Evolutionary conservation across 2,113 vertebrate genomes (phyloP), one percentile per base, ranked within the genome.

Genomic region (Heterotilapia buettikoferi): DNA sequence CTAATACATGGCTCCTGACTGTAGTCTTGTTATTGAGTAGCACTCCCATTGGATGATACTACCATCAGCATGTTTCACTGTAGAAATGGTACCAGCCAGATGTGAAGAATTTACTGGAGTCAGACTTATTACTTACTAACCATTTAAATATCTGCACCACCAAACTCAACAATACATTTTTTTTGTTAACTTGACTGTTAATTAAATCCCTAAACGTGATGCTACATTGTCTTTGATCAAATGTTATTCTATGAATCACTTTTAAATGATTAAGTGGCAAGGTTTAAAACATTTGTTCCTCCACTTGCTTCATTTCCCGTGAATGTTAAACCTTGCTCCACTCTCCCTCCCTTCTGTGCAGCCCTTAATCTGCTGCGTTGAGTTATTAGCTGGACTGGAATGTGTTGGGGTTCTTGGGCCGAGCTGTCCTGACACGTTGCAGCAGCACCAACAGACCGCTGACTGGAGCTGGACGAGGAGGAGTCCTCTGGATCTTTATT

Each of bases 321-420:
- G 21, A 5, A 45, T 29, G 26, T 83, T 66, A 82, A 12, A 31
- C 76, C 21, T 24, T 40, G 63, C 50, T 33, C 26, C 7, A 47
- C n/a, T 47, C 36, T 19, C 86, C 43, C 57, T 12, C 81, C 84
- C 21, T 89, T 52, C 53, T 40, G 52, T 57, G 89, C 86, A 21
- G 66, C 5, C 31, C 80, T 73, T 96, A 95, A 95, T 96, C 95
- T 94, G 87, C 89, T 78, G 84, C 7, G 4, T 59, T 88, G 73
- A 71, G 79, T 82, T 86, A 90, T 84, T 43, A 38, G 54, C 63
- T 16, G 54, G 33, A 13, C 87, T 91, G 92, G 94, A 94, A 93
- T 95, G 92, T 84, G 56, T 88, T 16, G 11, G 24, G n/a, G 66
- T 12, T 52, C 66, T 88, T 43, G 82, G 82, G 78, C 82, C 83